These are phyloP conservation scores for Sesia bembeciformis DNA, from an alignment of 2,888 invertebrate genomes.

Conservation along the genomic window DNA sequence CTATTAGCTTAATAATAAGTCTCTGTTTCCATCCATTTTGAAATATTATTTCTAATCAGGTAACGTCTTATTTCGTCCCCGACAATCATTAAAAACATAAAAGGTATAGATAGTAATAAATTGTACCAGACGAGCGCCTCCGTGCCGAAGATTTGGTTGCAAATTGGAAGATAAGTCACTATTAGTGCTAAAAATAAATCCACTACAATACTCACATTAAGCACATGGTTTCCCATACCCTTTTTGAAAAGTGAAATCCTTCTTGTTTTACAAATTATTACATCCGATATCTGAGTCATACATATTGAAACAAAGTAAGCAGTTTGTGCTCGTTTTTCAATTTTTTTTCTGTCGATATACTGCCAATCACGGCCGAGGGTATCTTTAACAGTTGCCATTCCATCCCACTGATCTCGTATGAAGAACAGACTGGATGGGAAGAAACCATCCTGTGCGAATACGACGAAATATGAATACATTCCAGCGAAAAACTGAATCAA, in stretches of 20 bases:
- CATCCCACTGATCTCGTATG: slow-evolving; percentile 83
- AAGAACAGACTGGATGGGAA: slow-evolving; percentile 78
- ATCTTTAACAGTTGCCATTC: slow-evolving; percentile 76
- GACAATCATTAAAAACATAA: slow-evolving; percentile 81
- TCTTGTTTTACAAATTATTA: slow-evolving; percentile 85
- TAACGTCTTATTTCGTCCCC: slow-evolving; percentile 84
- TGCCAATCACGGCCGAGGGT: slow-evolving; percentile 86
- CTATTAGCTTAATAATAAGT: slow-evolving; percentile 78
- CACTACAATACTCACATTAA: slow-evolving; percentile 76
- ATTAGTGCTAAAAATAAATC: slow-evolving; percentile 78
- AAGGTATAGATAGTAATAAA: slow-evolving; percentile 83
- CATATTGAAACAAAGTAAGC: slow-evolving; percentile 87
- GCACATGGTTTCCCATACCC: slow-evolving; percentile 81
- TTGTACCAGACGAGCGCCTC: slow-evolving; percentile 80
- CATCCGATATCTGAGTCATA: slow-evolving; percentile 84
- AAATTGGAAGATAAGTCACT: slow-evolving; percentile 80
- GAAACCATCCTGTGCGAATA: slow-evolving; percentile 87
- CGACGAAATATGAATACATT: slow-evolving; percentile 85
- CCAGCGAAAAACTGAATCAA: slow-evolving; percentile 88
- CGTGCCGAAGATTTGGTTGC: slow-evolving; percentile 80
- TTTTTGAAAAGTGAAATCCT: slow-evolving; percentile 82
- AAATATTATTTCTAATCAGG: slow-evolving; percentile 78
- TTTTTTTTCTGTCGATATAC: slow-evolving; percentile 76
- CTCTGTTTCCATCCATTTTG: slow-evolving; percentile 82
- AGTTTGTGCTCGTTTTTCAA: slow-evolving; percentile 84